Evolutionary conservation across 2,113 vertebrate species (phyloP), one percentile per base, ranked within the genome.

Genomic region (Nerophis lumbriciformis): DNA sequence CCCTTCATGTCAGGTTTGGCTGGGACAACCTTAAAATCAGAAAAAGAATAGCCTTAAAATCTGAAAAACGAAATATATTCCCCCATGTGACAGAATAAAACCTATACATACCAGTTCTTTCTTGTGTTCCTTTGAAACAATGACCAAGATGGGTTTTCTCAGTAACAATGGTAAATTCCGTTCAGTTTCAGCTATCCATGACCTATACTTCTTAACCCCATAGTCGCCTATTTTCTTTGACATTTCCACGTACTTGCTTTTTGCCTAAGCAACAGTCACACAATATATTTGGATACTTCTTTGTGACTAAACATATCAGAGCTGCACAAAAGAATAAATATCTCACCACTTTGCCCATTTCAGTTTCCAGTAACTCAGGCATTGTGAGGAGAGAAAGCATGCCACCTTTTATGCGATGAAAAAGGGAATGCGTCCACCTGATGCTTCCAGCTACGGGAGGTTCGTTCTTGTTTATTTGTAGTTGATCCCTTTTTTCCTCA

Each of bases 361-460:
- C 87, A 50, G 82, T 88, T 13, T 88, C 63, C 75, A 94, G 66
- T 65, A 98, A 75, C 53, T 91, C 93, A 4, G 87, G 81, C 1
- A 88, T 89, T 61, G 94, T 87, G 8, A 91, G 86, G 65, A 99
- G 95, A 0, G 90, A 71, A 52, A 92, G 68, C 57, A 97, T 89
- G 63, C 91, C 89, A 52, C 80, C 85, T 48, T 93, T 93, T 52
- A 97, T 93, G 8, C 85, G 78, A 10, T 66, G n/a, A 68, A 91
- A 89, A 42, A 98, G 93, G 4, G 86, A 92, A 0, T 88, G 88
- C 0, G 82, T 89, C 97, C 97, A 99, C 68, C 81, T 84, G 63
- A 98, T 93, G 7, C 94, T 88, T n/a, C 96, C 95, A 2, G 95
- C 92, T 45, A 93, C 80, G 0, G 92, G 93, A 48, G 96, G 93